A percentile compares a stretch with the other conserved stretches of the same genome.
phyloP scores from a whole-genome alignment of 2,888 invertebrate genomes.

The Drosophila sordidula region DNA sequence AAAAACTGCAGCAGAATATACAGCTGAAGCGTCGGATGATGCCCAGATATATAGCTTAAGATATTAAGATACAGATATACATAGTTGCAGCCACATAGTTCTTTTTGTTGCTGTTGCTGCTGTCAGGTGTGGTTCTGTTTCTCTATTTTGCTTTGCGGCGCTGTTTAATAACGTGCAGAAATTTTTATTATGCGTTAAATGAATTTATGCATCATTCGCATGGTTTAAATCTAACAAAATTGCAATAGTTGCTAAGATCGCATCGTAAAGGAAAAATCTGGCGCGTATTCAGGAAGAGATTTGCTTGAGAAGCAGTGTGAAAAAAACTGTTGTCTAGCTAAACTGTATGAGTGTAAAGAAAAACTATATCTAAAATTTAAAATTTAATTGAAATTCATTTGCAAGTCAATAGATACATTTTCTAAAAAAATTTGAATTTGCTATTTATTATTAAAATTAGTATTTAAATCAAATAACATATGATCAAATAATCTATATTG shows the following conservation, averaged over 20 bases:
- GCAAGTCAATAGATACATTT: too few species aligned
- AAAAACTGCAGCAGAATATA: conserved; percentile 37
- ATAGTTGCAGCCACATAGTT: conserved; percentile 39
- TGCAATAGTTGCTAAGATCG: conserved; percentile 9
- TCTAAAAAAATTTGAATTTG: too few species aligned
- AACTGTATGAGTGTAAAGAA: too few species aligned
- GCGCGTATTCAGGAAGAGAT: conserved; percentile 18
- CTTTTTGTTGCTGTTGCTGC: not conserved
- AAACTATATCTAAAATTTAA: too few species aligned
- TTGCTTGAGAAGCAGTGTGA: not conserved
- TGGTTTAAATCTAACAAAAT: conserved; percentile 39
- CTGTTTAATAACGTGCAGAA: conserved; percentile 71
- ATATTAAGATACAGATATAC: conserved; percentile 13
- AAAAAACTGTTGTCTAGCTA: not conserved
- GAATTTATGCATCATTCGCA: conserved; percentile 73
- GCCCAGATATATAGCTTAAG: not conserved
- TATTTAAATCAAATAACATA: too few species aligned
- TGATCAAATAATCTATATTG: not conserved
- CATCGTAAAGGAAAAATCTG: not conserved
- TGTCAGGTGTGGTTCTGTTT: conserved; percentile 40
- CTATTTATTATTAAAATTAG: too few species aligned
- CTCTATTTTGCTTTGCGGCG: conserved; percentile 23
- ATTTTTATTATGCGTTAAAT: conserved; percentile 79
- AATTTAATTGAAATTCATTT: too few species aligned
- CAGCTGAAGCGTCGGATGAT: conserved; percentile 24